Conservation (phyloP, 2,888 invertebrate species). For the Nymphalis polychloros region DNA sequence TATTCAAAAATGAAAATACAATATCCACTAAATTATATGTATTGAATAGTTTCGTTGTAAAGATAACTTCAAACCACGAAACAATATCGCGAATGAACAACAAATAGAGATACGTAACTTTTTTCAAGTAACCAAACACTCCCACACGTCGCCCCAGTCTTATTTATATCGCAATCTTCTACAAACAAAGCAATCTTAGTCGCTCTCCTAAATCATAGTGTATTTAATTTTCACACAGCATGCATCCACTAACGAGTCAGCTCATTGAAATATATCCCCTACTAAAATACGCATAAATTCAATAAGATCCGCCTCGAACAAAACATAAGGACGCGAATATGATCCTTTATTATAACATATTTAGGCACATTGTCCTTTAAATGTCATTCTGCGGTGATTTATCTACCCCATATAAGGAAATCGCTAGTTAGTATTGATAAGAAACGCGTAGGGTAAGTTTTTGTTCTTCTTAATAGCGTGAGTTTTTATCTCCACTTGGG, state of each 20-base stretch:
- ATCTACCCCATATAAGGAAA: constrained; percentile 37
- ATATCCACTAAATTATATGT: too few species aligned
- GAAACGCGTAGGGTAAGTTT: constrained; percentile 22
- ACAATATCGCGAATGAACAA: background rate
- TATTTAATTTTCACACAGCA: constrained; percentile 39
- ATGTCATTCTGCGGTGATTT: constrained; percentile 11
- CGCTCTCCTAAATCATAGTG: constrained; percentile 32
- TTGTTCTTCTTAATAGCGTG: constrained; percentile 8
- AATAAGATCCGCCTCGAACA: constrained; percentile 3
- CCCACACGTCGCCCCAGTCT: background rate
- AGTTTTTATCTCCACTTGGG: constrained; percentile 2
- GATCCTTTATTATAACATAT: background rate
- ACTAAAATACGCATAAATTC: constrained; percentile 15
- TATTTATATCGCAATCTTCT: constrained; percentile 15
- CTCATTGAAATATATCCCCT: constrained; percentile 36
- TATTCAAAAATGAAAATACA: too few species aligned
- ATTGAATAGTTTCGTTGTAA: too few species aligned
- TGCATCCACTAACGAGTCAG: constrained; percentile 34
- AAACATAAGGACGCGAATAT: background rate
- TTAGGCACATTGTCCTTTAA: background rate
- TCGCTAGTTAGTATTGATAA: constrained; percentile 38
- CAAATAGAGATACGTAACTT: background rate
- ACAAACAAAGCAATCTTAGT: constrained; percentile 26
- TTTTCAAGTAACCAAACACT: background rate
- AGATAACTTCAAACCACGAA: too few species aligned